These are phyloP conservation scores for Melanotaenia pygmaea DNA, from an alignment of 2,797 vertebrate species.

Conservation along the genomic window DNA sequence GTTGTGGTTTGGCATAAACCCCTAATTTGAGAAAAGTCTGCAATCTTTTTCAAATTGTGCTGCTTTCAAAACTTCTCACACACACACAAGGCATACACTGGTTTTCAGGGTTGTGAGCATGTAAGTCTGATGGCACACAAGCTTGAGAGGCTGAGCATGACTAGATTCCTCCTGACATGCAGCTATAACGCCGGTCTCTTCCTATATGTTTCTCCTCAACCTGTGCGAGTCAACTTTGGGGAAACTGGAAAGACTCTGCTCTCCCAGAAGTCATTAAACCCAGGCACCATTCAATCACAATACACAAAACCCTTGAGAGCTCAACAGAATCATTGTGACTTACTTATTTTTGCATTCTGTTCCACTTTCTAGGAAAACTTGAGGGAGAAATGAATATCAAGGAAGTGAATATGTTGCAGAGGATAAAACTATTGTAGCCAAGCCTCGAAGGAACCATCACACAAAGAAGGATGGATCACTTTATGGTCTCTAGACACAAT, in stretches of 20 bases:
- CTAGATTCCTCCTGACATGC: slow-evolving; percentile 17
- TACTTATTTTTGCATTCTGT: slow-evolving; percentile 29
- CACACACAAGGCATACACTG: neutral
- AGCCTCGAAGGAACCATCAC: slow-evolving; percentile 41
- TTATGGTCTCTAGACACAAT: slow-evolving; percentile 30
- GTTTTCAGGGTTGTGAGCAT: neutral
- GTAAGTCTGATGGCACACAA: neutral
- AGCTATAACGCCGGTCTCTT: slow-evolving; percentile 22
- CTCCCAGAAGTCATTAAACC: slow-evolving; percentile 61
- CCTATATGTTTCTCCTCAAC: slow-evolving; percentile 15
- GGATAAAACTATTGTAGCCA: slow-evolving; percentile 31
- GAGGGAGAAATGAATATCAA: slow-evolving; percentile 9
- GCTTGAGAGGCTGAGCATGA: neutral
- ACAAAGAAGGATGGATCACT: slow-evolving; percentile 33
- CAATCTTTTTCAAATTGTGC: neutral
- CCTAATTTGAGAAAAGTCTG: neutral
- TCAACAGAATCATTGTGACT: slow-evolving; percentile 2
- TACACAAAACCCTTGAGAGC: slow-evolving; percentile 47
- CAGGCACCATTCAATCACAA: slow-evolving; percentile 57
- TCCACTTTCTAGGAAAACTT: slow-evolving; percentile 17
- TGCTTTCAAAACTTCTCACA: neutral
- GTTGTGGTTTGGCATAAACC: slow-evolving; percentile 10
- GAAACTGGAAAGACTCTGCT: slow-evolving; percentile 43
- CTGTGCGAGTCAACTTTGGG: slow-evolving; percentile 36
- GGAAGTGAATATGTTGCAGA: slow-evolving; percentile 18